Evolutionary conservation across 2,113 vertebrate genomes (phyloP).

Genomic region (Tragelaphus strepsiceros): DNA sequence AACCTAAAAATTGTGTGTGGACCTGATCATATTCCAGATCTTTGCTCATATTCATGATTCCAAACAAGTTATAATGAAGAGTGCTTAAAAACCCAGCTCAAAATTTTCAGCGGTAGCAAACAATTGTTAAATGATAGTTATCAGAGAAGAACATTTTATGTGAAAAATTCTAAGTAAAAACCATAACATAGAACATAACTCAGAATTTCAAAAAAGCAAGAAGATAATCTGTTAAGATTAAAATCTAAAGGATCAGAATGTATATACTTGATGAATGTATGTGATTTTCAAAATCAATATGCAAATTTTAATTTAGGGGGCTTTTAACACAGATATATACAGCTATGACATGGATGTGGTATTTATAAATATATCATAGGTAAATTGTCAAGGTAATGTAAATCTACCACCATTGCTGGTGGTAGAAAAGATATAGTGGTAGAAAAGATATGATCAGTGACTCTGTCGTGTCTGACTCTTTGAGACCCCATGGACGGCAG

Average conservation of each 20-base stretch:
- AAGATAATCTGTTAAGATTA: background rate
- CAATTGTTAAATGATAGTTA: background rate
- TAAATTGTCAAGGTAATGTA: background rate
- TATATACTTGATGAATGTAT: background rate
- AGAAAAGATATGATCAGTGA: background rate
- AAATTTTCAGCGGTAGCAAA: background rate
- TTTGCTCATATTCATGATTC: background rate
- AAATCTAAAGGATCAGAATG: background rate
- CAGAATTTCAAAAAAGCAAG: background rate
- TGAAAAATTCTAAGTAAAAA: background rate
- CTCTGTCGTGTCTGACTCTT: background rate
- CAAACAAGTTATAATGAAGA: background rate
- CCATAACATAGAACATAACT: background rate
- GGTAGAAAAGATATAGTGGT: background rate
- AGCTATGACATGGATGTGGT: background rate
- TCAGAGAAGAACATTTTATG: background rate
- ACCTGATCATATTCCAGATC: background rate
- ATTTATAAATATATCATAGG: background rate
- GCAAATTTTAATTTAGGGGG: background rate
- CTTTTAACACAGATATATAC: background rate
- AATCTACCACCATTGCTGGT: background rate
- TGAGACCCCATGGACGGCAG: background rate
- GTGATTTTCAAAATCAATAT: background rate
- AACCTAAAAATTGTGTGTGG: background rate
- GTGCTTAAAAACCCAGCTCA: background rate